Base-by-base conservation (phyloP, 2,888 invertebrate genomes). In the Epirrhoe alternata region DNA sequence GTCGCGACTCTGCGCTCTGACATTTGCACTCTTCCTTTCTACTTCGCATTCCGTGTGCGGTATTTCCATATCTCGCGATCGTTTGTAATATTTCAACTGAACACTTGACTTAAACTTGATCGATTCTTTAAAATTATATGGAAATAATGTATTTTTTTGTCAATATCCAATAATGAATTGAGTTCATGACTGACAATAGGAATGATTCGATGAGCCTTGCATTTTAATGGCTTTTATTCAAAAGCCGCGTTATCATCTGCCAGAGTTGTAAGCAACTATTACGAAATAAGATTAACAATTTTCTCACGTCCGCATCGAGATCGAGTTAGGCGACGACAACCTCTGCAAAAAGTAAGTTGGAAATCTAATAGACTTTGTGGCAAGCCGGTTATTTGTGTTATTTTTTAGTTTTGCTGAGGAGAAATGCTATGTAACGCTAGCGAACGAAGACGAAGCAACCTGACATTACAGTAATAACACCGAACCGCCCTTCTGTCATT, bases 301-400 rank as follows among this genome's bases (percentile, higher is more conserved):
- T 89, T 88, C 88, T 90, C 89, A 89, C 89, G 89, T 91, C 86
- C 86, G 85, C 87, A 87, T 89, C 85, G 87, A 88, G 87, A 87
- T 88, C 85, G 86, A 88, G 89, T 89, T 88, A 87, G 88, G 83
- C 84, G 88, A 88, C 86, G 86, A 89, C 88, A 88, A 86, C 85
- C 86, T 87, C 83, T 84, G 86, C 90, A 91, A 92, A 92, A 91
- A 92, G 86, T 88, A 86, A 90, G 83, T 87, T 88, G 86, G 86
- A 88, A 92, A 90, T 90, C 88, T 92, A 91, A 92, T 92, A 90
- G 91, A 89, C 88, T 90, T 91, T 91, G 91, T 87, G 90, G 90
- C 89, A 81, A 89, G 88, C 84, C 83, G 85, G 86, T 87, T 88
- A 87, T 89, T 90, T 91, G 85, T 89, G 81, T 88, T 89, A 86